A percentile compares a stretch with the other conserved stretches of the same genome.
Evolutionary conservation across 2,113 vertebrate species (phyloP).

Genomic region (Lepus timidus): DNA sequence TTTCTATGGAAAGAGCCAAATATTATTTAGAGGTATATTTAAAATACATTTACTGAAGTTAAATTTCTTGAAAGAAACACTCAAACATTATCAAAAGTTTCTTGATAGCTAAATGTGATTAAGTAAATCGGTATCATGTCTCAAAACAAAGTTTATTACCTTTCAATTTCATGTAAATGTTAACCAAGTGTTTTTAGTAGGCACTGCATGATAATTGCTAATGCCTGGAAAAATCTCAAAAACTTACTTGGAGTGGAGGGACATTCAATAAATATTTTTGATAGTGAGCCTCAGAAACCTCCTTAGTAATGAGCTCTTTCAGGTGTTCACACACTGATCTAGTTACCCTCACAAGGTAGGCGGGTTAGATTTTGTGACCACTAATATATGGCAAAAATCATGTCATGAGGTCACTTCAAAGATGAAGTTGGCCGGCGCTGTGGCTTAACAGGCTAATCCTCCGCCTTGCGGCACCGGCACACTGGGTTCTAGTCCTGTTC

Average conservation of each 20-base stretch:
- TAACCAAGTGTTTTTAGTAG: not conserved
- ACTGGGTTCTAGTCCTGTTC: too few relatives aligned
- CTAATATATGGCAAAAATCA: not conserved
- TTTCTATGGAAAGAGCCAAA: conserved; percentile 19
- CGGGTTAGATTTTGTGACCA: not conserved
- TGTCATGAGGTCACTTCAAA: not conserved
- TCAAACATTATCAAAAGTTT: conserved; percentile 29
- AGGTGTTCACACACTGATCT: not conserved
- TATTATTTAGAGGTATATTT: conserved; percentile 17
- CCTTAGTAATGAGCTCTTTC: not conserved
- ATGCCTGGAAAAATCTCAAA: conserved; percentile 46
- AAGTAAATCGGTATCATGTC: not conserved
- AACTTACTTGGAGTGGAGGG: not conserved
- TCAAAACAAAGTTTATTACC: conserved; percentile 50
- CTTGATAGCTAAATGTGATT: conserved; percentile 19
- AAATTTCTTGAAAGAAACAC: conserved; percentile 17
- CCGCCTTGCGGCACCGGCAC: too few relatives aligned
- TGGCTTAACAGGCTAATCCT: too few relatives aligned
- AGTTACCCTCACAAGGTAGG: not conserved
- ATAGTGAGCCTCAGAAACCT: not conserved
- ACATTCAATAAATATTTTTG: conserved; percentile 28
- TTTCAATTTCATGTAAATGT: conserved; percentile 28
- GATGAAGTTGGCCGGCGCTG: not conserved
- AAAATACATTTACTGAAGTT: conserved; percentile 36
- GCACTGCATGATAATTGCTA: conserved; percentile 6